These are phyloP conservation scores for Cerceris rybyensis DNA, from an alignment of 2,888 invertebrate species.

Conservation along the genomic window DNA sequence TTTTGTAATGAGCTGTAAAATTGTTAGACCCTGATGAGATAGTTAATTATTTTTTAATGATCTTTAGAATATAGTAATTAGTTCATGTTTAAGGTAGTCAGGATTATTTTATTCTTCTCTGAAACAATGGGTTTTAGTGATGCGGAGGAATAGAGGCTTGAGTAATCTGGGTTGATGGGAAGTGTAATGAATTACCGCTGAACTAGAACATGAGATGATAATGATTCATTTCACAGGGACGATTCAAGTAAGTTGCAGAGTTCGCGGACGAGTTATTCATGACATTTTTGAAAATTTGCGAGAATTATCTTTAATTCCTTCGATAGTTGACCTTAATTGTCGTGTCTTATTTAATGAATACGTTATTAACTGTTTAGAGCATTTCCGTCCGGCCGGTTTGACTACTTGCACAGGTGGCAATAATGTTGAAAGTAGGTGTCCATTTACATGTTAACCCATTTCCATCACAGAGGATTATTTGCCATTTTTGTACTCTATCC, in stretches of 20 bases:
- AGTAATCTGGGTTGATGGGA: too few species aligned
- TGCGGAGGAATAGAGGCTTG: too few species aligned
- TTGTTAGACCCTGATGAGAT: too few species aligned
- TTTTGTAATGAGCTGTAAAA: too few species aligned
- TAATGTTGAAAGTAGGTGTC: slow-evolving; percentile 32
- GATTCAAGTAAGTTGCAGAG: background rate
- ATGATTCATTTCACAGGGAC: too few species aligned
- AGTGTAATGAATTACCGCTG: too few species aligned
- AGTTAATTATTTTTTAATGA: too few species aligned
- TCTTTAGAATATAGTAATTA: too few species aligned
- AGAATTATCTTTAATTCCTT: background rate
- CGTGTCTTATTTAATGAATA: background rate
- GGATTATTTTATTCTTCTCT: too few species aligned
- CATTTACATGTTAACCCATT: slow-evolving; percentile 9
- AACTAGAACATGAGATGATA: too few species aligned
- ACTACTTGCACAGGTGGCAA: slow-evolving; percentile 43
- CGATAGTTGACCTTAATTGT: background rate
- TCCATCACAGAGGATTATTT: background rate
- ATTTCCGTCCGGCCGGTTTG: slow-evolving; percentile 35
- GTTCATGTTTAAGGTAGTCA: too few species aligned
- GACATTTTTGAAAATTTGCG: background rate
- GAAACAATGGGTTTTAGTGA: too few species aligned
- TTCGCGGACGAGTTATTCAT: background rate
- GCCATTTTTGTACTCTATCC: background rate
- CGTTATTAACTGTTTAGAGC: slow-evolving; percentile 22